Evolutionary conservation across 2,797 vertebrate genomes (phyloP).

Genomic region (Chloroceryle inda): DNA sequence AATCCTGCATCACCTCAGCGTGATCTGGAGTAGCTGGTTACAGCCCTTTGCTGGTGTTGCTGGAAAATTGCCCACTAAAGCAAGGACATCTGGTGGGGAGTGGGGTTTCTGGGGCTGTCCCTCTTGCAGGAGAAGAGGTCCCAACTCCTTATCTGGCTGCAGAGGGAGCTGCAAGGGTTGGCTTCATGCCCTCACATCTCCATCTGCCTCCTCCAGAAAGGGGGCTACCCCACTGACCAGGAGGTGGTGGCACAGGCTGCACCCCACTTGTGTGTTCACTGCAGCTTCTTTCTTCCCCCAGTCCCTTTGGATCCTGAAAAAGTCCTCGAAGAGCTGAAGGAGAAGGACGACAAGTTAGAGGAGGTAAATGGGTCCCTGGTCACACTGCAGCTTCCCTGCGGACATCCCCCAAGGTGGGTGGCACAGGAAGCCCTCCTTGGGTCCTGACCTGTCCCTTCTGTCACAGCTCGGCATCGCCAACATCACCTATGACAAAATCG

Average conservation of each 20-base stretch:
- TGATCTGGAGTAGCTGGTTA: not conserved
- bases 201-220: not conserved
- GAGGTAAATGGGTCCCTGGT: slow-evolving; percentile 52
- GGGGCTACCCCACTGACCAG: fast-evolving
- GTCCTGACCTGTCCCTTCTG: not conserved
- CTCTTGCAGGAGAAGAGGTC: not conserved
- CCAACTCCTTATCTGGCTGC: not conserved
- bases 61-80: fast-evolving
- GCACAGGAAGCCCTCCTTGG: not conserved
- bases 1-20: not conserved
- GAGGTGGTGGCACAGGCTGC: not conserved
- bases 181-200: not conserved
- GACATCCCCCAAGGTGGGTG: not conserved
- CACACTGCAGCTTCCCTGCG: fast-evolving
- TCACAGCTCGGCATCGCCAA: slow-evolving; percentile 67
- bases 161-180: not conserved
- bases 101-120: not conserved
- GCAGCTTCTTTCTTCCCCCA: slow-evolving; percentile 26
- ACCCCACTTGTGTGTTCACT: not conserved
- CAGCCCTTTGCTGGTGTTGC: fast-evolving
- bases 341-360: slow-evolving; percentile 62
- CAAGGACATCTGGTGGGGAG: not conserved
- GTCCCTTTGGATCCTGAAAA: slow-evolving; percentile 33
- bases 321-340: slow-evolving; percentile 57
- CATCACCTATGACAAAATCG: slow-evolving; percentile 17